Evolutionary conservation across 2,113 vertebrate species (phyloP), one percentile per base, ranked within the genome.

Genomic region (Etia nguti): DNA sequence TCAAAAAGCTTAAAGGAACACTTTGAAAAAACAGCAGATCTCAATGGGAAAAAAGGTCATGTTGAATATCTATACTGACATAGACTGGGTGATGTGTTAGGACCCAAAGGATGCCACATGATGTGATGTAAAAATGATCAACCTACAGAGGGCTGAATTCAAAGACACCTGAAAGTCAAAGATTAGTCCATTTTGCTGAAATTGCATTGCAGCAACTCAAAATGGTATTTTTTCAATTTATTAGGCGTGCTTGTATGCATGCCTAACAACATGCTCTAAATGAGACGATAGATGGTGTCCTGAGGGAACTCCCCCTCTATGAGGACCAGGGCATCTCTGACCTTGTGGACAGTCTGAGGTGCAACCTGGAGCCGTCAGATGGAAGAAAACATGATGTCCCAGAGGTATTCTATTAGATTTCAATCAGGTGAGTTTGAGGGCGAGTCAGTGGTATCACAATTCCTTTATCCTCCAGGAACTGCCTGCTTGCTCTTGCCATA

Each of bases 1-100:
- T 65, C 16, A 65, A 65, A 65, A 65, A n/a, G 10, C 29, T 62
- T 36, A 62, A 62, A 65, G 10, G 31, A 65, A 31, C 38, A 11
- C 38, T 41, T 41, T 41, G 38, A 41, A 41, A 41, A 41, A 10
- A 41, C 34, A 9, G 10, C 31, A 65, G 60, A 65, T 65, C 60
- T 36, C 60, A 65, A 12, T 62, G 59, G 0, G 1, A 20, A 36
- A 65, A 62, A 65, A 65, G 18, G 0, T 12, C 60, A 65, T 0
- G 1, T 36, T 65, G n/a, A 1, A 36, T 6, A 65, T 65, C 31
- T 65, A 36, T 36, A 10, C 59, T 62, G 31, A 62, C 31, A 36
- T 62, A 31, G 31, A 0, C 31, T 36, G 10, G 18, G 31, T 62
- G 31, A 12, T 62, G 18, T 62, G 31, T 36, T 62, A 36, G 10